Percentiles rank a stretch among this genome's conserved stretches.
phyloP scores from a whole-genome alignment of 2,797 vertebrate genomes.

The Prionace glauca region DNA sequence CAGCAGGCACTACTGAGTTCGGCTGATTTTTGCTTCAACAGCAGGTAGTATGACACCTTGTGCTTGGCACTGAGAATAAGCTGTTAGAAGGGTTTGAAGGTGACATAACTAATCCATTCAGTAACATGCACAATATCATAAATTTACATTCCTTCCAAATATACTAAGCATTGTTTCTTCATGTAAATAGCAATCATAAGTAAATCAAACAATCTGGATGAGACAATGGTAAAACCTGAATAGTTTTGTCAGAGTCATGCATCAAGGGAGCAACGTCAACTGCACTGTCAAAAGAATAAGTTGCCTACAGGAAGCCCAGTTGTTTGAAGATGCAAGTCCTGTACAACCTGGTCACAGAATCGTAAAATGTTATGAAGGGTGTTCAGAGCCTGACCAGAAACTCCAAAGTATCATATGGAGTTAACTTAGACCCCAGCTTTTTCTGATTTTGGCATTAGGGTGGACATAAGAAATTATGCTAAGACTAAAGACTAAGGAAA shows the following conservation, averaged over 20 bases:
- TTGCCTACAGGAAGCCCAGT: not conserved
- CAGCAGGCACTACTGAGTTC: not conserved
- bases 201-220: not conserved
- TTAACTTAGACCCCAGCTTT: too few species aligned
- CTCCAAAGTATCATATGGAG: too few species aligned
- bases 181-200: not conserved
- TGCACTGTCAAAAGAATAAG: not conserved
- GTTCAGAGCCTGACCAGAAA: not conserved
- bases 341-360: not conserved
- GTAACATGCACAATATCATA: not conserved
- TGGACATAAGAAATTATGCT: too few species aligned
- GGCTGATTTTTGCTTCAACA: not conserved
- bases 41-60: not conserved
- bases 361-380: too few species aligned
- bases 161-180: not conserved
- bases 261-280: too few species aligned
- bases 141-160: not conserved
- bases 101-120: not conserved
- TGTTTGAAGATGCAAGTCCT: not conserved
- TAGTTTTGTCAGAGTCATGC: not conserved
- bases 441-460: too few species aligned
- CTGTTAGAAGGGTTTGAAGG: not conserved
- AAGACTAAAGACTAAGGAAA: too few species aligned
- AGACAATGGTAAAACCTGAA: not conserved
- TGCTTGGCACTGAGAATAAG: not conserved